Conservation (phyloP, 1,140 invertebrate genomes). For the Ceratoteleas bidentatus region DNA sequence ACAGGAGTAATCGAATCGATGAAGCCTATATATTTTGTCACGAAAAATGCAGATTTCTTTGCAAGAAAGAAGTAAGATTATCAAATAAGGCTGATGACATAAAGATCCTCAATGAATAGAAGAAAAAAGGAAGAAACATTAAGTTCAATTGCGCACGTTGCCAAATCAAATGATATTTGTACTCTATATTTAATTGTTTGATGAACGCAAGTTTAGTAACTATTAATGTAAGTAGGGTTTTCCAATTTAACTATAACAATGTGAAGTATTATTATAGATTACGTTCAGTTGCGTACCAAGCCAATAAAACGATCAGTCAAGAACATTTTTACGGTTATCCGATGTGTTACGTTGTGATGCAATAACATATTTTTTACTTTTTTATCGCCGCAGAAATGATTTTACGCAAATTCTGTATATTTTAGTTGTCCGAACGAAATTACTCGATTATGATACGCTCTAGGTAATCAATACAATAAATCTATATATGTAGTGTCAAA, state of each 20-base stretch:
- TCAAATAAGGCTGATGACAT: conserved; percentile 42
- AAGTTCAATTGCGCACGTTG: conserved; percentile 58
- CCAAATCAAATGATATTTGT: conserved; percentile 70
- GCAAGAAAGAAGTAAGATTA: conserved; percentile 16
- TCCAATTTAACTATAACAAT: conserved; percentile 74
- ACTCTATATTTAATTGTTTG: conserved; percentile 70
- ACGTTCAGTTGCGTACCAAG: conserved; percentile 19
- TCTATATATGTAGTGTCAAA: conserved; percentile 32
- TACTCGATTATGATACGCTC: conserved; percentile 2
- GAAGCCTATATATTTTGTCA: conserved; percentile 55
- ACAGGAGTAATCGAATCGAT: conserved; percentile 30
- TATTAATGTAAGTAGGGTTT: conserved; percentile 75
- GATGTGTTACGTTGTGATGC: conserved; percentile 28
- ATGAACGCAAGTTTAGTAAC: conserved; percentile 60
- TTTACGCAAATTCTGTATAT: conserved; percentile 1
- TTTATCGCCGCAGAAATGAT: conserved; percentile 23
- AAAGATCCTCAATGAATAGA: conserved; percentile 30
- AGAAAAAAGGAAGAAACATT: conserved; percentile 14
- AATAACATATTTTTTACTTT: conserved; percentile 42
- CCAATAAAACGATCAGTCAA: conserved; percentile 24
- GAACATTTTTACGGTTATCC: conserved; percentile 21
- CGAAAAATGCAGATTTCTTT: conserved; percentile 32
- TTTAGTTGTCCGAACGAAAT: conserved; percentile 10
- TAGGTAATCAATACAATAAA: conserved; percentile 14
- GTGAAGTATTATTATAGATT: conserved; percentile 73